Base-by-base conservation (phyloP, 2,888 invertebrate genomes). In the Panzeria rudis region DNA sequence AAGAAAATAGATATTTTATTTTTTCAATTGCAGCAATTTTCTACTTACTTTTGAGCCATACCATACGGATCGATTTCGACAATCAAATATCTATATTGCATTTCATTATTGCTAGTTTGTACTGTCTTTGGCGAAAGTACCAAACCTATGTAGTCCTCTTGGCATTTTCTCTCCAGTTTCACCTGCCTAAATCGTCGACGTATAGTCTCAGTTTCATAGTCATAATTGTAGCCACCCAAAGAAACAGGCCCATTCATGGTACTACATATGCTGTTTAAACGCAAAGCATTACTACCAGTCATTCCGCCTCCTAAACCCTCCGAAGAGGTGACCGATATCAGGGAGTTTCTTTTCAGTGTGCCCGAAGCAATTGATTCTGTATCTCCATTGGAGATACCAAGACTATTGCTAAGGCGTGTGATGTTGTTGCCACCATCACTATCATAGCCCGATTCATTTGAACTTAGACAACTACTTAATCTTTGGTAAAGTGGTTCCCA, bases 371-470 rank as follows among this genome's bases (percentile, higher is more conserved):
- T 91, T 88, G 91, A 91, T 91, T 91, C 91, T 89, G 91, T 90
- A 89, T 91, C 91, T 91, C 91, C 91, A 72, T 89, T 88, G 80
- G 91, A 91, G 91, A 91, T 89, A 89, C 91, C 90, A 87, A 90
- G 91, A 89, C 90, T 90, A 91, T 91, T 91, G 88, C 90, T 87
- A 52, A 84, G 86, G 68, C 86, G 84, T 50, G 69, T 84, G 44
- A 72, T 66, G 56, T 83, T 86, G 13, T 82, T 86, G 71, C 96
- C 95, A 89, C 96, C 96, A 90, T 96, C 96, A 91, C 96, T 96
- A 90, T 96, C 96, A 91, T 97, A 97, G 54, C 96, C 96, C 66
- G 96, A 96, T 92, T 97, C 96, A 91, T 96, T 96, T 61, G 96
- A 96, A 92, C 96, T 96, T 68, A 96, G 95, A 92, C 96, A 96